phyloP scores from a whole-genome alignment of 2,888 invertebrate species.

The Celastrina argiolus region DNA sequence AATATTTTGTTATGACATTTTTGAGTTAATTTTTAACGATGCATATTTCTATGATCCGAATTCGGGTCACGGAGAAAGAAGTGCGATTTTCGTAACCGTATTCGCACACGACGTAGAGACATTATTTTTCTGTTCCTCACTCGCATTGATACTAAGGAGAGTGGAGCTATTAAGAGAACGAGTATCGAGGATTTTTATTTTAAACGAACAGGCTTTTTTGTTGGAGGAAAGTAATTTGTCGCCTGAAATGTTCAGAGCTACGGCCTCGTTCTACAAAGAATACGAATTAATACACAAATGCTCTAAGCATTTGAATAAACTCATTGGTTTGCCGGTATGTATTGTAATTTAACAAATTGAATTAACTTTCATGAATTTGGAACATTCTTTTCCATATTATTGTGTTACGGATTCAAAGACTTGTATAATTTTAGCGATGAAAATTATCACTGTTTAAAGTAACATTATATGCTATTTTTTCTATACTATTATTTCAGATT shows the following conservation, averaged over 20 bases:
- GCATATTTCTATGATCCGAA: neutral
- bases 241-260: slow-evolving; percentile 45
- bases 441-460: too few relatives aligned
- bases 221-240: slow-evolving; percentile 42
- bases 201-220: neutral
- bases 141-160: neutral
- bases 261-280: slow-evolving; percentile 47
- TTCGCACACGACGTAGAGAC: slow-evolving; percentile 15
- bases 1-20: slow-evolving; percentile 16
- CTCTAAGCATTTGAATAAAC: slow-evolving; percentile 49
- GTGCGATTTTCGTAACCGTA: slow-evolving; percentile 8
- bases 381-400: neutral
- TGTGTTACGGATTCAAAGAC: too few relatives aligned
- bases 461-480: slow-evolving; percentile 33
- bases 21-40: slow-evolving; percentile 10
- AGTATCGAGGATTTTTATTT: neutral
- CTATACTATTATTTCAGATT: slow-evolving; percentile 46
- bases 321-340: slow-evolving; percentile 57
- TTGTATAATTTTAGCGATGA: too few relatives aligned
- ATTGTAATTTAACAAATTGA: neutral
- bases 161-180: neutral
- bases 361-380: neutral
- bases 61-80: neutral
- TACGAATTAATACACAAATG: slow-evolving; percentile 57
- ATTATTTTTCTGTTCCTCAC: slow-evolving; percentile 2